phyloP scores from a whole-genome alignment of 23 tunicate genomes.

The Phallusia fumigata region DNA sequence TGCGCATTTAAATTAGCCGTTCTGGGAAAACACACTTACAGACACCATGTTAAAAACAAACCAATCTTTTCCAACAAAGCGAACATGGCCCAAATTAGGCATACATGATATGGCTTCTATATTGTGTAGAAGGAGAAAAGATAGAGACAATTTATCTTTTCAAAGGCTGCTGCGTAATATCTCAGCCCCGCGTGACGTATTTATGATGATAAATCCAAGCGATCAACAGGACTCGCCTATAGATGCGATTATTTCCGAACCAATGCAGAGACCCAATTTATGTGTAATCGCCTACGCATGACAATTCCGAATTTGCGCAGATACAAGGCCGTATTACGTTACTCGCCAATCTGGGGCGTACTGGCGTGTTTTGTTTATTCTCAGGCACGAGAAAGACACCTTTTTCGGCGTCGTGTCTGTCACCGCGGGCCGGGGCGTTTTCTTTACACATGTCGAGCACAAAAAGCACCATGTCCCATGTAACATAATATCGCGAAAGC shows the following conservation, averaged over 20 bases:
- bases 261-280: not conserved
- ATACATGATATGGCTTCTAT: too few species aligned
- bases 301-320: not conserved
- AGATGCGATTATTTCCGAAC: not conserved
- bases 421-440: not conserved
- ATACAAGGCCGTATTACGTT: not conserved
- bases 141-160: too few species aligned
- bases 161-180: not conserved
- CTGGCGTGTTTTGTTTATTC: slow-evolving; percentile 3
- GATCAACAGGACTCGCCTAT: not conserved
- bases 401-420: not conserved
- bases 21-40: too few species aligned
- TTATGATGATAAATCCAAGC: not conserved
- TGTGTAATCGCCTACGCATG: not conserved
- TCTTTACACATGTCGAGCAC: not conserved
- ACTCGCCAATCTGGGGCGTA: too few species aligned
- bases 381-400: not conserved
- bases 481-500: not conserved
- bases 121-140: too few species aligned
- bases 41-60: too few species aligned
- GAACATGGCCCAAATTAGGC: too few species aligned
- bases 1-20: too few species aligned
- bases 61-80: too few species aligned
- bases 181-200: not conserved
- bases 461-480: not conserved